These are phyloP conservation scores for Neodiprion virginianus DNA, from an alignment of 1,140 invertebrate genomes.

Conservation along the genomic window DNA sequence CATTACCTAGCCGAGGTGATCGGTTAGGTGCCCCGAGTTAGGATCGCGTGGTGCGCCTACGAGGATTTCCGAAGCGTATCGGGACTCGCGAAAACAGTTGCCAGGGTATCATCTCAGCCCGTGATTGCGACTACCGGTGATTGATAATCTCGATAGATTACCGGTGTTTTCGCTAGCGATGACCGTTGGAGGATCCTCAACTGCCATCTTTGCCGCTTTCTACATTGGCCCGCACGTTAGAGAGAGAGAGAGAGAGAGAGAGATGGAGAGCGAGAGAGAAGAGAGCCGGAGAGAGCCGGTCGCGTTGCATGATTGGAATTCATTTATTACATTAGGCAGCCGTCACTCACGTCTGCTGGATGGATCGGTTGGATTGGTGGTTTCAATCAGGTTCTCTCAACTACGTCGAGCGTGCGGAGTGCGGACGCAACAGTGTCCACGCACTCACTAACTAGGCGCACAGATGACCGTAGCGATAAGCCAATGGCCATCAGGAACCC, in stretches of 20 bases:
- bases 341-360: constrained; percentile 36
- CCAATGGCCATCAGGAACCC: background rate
- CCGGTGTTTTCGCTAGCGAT: background rate
- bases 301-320: constrained; percentile 44
- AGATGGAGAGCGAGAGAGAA: background rate
- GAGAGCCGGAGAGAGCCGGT: background rate
- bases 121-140: background rate
- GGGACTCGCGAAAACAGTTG: background rate
- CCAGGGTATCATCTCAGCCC: no score
- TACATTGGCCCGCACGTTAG: constrained; percentile 28
- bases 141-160: background rate
- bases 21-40: no score
- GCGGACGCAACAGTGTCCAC: background rate
- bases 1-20: no score
- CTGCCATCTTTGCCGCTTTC: constrained; percentile 31
- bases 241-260: constrained; percentile 8
- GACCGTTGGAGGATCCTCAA: background rate
- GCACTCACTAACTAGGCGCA: background rate
- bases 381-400: constrained; percentile 35
- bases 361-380: constrained; percentile 33
- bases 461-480: background rate
- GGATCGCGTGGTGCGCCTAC: no score
- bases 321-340: constrained; percentile 50
- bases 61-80: no score
- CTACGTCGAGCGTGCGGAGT: background rate